A percentile compares a stretch with the other conserved stretches of the same genome.
phyloP scores from a whole-genome alignment of 2,797 vertebrate species.

The Onychomys torridus region DNA sequence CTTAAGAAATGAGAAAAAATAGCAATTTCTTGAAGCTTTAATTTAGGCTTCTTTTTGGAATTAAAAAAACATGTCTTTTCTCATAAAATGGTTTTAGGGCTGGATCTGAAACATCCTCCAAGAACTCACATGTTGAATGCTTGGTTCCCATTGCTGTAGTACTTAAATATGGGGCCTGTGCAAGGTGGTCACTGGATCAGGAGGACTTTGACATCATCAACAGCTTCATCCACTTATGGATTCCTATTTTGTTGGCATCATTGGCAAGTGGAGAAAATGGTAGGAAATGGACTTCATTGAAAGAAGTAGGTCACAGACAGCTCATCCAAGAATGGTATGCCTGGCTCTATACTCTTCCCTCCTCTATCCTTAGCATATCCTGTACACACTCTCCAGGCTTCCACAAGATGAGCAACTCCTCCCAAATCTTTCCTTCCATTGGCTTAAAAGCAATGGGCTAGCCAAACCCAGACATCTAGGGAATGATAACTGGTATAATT shows the following conservation, averaged over 20 bases:
- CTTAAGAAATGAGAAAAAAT: slow-evolving; percentile 1
- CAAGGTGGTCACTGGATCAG: neutral
- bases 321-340: no score
- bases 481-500: neutral
- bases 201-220: neutral
- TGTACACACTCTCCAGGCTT: no score
- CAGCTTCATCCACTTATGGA: neutral
- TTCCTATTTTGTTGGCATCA: neutral
- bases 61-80: slow-evolving; percentile 15
- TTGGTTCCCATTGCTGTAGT: neutral
- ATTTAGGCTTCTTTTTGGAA: neutral
- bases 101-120: neutral
- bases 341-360: neutral
- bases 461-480: neutral
- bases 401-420: neutral
- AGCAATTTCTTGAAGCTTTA: neutral
- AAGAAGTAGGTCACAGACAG: neutral
- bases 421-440: neutral
- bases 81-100: neutral
- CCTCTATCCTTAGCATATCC: neutral
- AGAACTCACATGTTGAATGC: neutral
- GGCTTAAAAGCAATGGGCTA: neutral
- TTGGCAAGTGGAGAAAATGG: neutral
- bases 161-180: neutral
- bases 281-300: neutral